Conservation (phyloP, 1,140 invertebrate species). For the Zophobas morio region DNA sequence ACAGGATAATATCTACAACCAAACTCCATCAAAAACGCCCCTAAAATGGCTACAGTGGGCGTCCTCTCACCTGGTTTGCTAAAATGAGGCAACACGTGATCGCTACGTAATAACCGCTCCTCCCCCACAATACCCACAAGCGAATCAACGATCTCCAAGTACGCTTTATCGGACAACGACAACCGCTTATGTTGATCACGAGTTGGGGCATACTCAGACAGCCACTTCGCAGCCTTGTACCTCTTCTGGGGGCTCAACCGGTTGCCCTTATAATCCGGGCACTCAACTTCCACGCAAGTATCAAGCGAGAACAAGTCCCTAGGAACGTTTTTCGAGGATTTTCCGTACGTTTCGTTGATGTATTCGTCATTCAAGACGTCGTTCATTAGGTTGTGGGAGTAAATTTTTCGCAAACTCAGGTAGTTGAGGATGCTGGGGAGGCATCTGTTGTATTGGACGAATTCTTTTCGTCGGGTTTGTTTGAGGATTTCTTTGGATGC, state of each 20-base stretch:
- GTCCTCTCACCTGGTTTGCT: constrained; percentile 65
- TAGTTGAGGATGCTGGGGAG: constrained; percentile 69
- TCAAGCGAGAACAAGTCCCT: constrained; percentile 73
- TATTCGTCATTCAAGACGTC: constrained; percentile 4
- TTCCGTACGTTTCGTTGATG: constrained; percentile 44
- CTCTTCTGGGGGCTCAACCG: constrained; percentile 65
- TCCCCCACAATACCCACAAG: constrained; percentile 64
- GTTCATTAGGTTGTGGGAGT: constrained; percentile 70
- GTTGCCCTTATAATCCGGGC: constrained; percentile 72
- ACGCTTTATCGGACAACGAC: constrained; percentile 67
- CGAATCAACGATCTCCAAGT: constrained; percentile 67
- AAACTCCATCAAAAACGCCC: background rate
- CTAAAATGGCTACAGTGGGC: background rate
- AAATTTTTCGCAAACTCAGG: constrained; percentile 68
- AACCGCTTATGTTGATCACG: constrained; percentile 65
- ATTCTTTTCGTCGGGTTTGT: constrained; percentile 68
- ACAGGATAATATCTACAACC: constrained; percentile 71
- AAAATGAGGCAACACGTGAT: constrained; percentile 74
- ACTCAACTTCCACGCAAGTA: constrained; percentile 71
- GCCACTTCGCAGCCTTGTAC: constrained; percentile 67
- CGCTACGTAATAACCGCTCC: constrained; percentile 66
- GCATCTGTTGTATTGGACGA: constrained; percentile 66
- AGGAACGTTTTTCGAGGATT: constrained; percentile 59
- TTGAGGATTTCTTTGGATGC: constrained; percentile 69
- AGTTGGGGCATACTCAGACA: constrained; percentile 68